Base-by-base conservation (phyloP, 2,888 invertebrate genomes). In the Lapara coniferarum region DNA sequence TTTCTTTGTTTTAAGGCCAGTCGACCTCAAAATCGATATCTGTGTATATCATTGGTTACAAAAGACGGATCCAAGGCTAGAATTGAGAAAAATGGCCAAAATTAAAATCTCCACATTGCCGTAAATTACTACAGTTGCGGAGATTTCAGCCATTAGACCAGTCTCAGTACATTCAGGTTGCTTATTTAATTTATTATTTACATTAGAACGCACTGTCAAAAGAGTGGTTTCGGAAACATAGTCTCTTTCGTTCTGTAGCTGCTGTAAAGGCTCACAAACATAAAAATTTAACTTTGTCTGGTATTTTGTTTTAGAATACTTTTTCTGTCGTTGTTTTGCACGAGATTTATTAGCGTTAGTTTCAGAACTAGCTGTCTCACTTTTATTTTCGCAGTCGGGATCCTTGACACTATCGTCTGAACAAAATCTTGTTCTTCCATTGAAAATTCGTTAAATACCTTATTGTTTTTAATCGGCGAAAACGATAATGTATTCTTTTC, bases 231-330 rank as follows among this genome's bases (percentile, higher is more conserved):
- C 53, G 53, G 53, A 25, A 25, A 25, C 25, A 25, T 25, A 53
- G 53, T 53, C 53, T 53, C 53, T 53, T 53, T 53, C 53, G 53
- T 53, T 53, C 53, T 53, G 53, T 53, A 53, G n/a, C 53, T 14
- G 53, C 53, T 53, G 53, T n/a, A 53, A 53, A 53, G n/a, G 53
- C 53, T 53, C 16, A 53, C 53, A 3, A 53, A 53, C 53, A 53
- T 53, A 16, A 53, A 53, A 53, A 53, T 53, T n/a, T 53, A 53
- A 53, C 14, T 53, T 53, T 53, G 14, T 53, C 14, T 53, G 16
- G 53, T n/a, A n/a, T 53, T 53, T 53, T 14, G 53, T 53, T 53
- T 53, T 53, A 14, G 53, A 53, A 53, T 7, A n/a, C 16, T 53
- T 53, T 53, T 53, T 53, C 16, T 53, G 53, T 53, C 53, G 53